Evolutionary conservation across 2,888 invertebrate genomes (phyloP).

Genomic region (Byasa hedistus): DNA sequence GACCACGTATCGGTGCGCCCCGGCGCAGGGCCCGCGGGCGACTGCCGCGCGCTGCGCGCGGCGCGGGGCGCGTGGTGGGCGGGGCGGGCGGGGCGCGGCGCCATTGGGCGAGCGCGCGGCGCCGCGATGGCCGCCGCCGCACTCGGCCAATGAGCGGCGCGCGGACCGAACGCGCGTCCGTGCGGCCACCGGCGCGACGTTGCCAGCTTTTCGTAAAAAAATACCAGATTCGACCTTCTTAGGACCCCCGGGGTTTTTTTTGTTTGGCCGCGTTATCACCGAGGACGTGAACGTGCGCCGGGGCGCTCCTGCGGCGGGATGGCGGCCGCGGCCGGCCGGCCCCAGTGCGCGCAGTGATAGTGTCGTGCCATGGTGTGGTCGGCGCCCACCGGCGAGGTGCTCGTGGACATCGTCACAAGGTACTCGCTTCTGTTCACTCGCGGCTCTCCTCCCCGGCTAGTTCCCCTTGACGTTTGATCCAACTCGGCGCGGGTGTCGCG

Average conservation of each 20-base stretch:
- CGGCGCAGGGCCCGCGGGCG: conserved; percentile 50
- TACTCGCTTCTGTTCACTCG: conserved; percentile 44
- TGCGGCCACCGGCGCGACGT: conserved; percentile 70
- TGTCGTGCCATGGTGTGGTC: conserved; percentile 79
- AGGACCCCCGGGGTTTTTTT: conserved; percentile 76
- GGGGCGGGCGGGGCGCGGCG: conserved; percentile 75
- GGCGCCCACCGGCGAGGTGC: conserved; percentile 72
- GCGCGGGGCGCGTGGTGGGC: conserved; percentile 73
- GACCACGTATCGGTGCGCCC: conserved; percentile 11
- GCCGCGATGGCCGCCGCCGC: conserved; percentile 75
- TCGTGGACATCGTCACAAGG: conserved; percentile 75
- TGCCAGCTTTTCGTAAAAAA: conserved; percentile 77
- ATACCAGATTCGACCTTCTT: conserved; percentile 79
- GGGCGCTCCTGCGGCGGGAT: conserved; percentile 75
- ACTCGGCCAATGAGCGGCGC: conserved; percentile 76
- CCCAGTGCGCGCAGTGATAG: conserved; percentile 64
- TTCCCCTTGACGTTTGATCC: too few species aligned
- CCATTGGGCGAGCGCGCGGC: conserved; percentile 67
- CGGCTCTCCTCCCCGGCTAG: too few species aligned
- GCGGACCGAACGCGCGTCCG: conserved; percentile 76
- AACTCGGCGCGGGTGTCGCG: too few species aligned
- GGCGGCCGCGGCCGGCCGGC: conserved; percentile 66
- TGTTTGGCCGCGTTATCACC: conserved; percentile 78
- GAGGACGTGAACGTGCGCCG: conserved; percentile 68
- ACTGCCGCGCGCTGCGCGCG: conserved; percentile 75